Percentiles rank a stretch among this genome's conserved stretches.
phyloP scores from a whole-genome alignment of 2,113 vertebrate genomes.

The Fulmarus glacialis region DNA sequence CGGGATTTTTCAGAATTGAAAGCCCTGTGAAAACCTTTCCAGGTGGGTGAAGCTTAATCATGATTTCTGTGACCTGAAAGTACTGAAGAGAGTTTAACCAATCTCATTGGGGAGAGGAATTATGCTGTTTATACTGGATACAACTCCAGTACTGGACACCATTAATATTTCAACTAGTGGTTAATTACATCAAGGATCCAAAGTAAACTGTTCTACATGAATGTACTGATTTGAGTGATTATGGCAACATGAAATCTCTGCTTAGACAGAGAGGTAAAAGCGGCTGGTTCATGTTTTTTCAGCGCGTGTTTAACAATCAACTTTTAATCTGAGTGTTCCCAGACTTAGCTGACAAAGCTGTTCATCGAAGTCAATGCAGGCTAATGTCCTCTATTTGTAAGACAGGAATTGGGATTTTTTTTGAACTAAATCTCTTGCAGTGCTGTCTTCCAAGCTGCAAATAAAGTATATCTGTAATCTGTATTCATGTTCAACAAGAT shows the following conservation, averaged over 20 bases:
- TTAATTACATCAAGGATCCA: background rate
- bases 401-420: background rate
- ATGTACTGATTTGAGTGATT: background rate
- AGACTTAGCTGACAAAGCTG: background rate
- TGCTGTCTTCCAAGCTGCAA: background rate
- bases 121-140: background rate
- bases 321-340: background rate
- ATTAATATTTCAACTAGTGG: background rate
- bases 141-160: background rate
- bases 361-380: background rate
- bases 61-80: background rate
- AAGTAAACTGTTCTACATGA: background rate
- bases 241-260: background rate
- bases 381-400: background rate
- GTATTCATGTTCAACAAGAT: background rate
- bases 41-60: conserved; percentile 65
- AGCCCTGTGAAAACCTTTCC: conserved; percentile 83
- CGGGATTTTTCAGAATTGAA: conserved; percentile 89
- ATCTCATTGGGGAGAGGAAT: background rate
- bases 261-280: background rate
- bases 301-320: background rate
- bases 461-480: background rate
- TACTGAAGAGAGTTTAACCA: background rate
- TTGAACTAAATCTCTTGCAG: background rate
- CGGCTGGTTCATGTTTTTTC: background rate